phyloP scores from a whole-genome alignment of 1,140 invertebrate genomes.

The Cyclina sinensis region DNA sequence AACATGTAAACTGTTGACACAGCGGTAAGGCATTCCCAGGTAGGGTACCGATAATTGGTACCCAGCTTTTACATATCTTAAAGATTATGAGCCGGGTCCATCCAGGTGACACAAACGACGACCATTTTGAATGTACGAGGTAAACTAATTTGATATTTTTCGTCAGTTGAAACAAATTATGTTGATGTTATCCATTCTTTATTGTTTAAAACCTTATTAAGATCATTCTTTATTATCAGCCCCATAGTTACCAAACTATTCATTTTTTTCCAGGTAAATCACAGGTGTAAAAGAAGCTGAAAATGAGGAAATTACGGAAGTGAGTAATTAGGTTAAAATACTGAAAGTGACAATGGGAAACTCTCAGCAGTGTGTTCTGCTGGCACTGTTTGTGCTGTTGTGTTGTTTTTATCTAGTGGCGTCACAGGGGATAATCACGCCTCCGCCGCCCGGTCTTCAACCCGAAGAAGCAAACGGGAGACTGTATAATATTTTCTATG shows the following conservation, averaged over 20 bases:
- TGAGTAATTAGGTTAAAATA: neutral
- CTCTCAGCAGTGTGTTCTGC: neutral
- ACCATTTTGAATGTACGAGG: slow-evolving; percentile 62
- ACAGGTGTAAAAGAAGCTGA: neutral
- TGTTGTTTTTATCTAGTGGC: neutral
- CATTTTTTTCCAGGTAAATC: neutral
- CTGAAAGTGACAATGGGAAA: neutral
- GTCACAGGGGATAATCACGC: slow-evolving; percentile 64
- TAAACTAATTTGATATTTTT: neutral
- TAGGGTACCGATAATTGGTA: slow-evolving; percentile 42
- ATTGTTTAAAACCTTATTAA: no score
- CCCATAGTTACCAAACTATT: no score
- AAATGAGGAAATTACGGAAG: slow-evolving; percentile 33
- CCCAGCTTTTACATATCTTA: neutral
- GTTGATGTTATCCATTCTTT: no score
- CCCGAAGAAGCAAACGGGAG: slow-evolving; percentile 79
- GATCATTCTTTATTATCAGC: no score
- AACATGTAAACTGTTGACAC: slow-evolving; percentile 45
- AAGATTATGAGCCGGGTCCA: neutral
- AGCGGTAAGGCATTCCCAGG: slow-evolving; percentile 54
- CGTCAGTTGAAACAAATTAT: no score
- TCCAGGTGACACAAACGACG: slow-evolving; percentile 62
- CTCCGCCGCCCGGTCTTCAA: slow-evolving; percentile 73
- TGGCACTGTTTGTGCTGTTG: neutral
- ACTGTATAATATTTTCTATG: slow-evolving; percentile 77